A percentile compares a stretch with the other conserved stretches of the same genome.
Evolutionary conservation across 2,113 vertebrate genomes (phyloP).

Genomic region (Tichodroma muraria): DNA sequence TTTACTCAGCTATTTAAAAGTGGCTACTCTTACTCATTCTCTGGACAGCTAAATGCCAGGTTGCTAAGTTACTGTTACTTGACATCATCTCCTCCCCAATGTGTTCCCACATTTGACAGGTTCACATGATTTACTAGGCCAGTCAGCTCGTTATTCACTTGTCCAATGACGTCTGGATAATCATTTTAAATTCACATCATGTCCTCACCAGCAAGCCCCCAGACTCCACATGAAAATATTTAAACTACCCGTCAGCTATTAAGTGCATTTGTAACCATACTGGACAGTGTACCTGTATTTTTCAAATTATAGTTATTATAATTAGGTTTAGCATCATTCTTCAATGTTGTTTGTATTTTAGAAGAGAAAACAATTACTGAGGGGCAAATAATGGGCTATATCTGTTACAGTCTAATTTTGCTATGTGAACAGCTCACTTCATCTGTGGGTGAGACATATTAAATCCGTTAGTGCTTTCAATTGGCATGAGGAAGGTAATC

Average conservation of each 20-base stretch:
- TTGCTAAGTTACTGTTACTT: conserved; percentile 83
- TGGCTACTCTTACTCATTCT: conserved; percentile 62
- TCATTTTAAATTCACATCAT: conserved; percentile 78
- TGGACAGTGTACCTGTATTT: conserved; percentile 42
- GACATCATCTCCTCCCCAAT: conserved; percentile 80
- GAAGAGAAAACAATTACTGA: conserved; percentile 67
- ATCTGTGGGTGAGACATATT: conserved; percentile 48
- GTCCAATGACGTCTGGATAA: conserved; percentile 70
- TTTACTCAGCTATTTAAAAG: conserved; percentile 73
- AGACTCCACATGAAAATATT: conserved; percentile 69
- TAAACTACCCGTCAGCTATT: conserved; percentile 61
- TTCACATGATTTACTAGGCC: conserved; percentile 75
- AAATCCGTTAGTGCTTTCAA: conserved; percentile 65
- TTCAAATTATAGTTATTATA: conserved; percentile 61
- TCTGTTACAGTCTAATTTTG: conserved; percentile 67
- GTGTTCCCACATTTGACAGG: conserved; percentile 76
- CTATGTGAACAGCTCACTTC: conserved; percentile 64
- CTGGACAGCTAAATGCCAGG: conserved; percentile 71
- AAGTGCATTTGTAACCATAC: conserved; percentile 57
- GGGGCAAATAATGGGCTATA: conserved; percentile 58
- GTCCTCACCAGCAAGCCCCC: conserved; percentile 44
- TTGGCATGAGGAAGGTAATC: conserved; percentile 65
- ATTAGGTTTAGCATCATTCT: conserved; percentile 60
- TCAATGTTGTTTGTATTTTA: conserved; percentile 56
- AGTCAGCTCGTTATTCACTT: conserved; percentile 74